Evolutionary conservation across 2,113 vertebrate species (phyloP), one percentile per base, ranked within the genome.

Genomic region (Rousettus leschenaultii): DNA sequence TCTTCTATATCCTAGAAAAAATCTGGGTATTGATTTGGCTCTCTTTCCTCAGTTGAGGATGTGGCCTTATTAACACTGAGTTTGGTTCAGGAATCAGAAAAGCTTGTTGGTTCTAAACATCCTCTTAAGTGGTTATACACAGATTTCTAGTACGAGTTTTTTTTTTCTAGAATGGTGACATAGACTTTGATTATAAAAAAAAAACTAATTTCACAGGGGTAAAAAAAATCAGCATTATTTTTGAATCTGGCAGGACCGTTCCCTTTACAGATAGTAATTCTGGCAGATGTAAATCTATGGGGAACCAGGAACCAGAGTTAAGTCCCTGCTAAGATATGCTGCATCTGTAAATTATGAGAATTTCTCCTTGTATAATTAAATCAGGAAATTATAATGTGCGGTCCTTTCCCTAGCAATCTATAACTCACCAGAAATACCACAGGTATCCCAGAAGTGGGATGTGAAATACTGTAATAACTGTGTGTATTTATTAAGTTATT

Each of bases 281-380:
- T 30, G 18, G 33, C 68, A 92, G 35, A 24, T 51, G 3, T 75
- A 89, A 92, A 89, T 80, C 65, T 61, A 24, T 80, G 80, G n/a
- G 53, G 24, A 96, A 79, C 53, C 73, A 86, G 45, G 45, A 48
- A 90, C 8, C 35, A 96, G 40, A 26, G 13, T 78, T 78, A 74
- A 88, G 28, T 59, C 7, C 59, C 24, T 88, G 30, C 26, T 70
- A 80, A 68, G 43, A 78, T 77, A 89, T 65, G 14, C 12, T 57
- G 8, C 22, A 77, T 70, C 33, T 48, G 33, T 51, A 51, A 51
- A 51, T 80, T 80, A 86, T 66, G 24, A 92, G 30, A n/a, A 22
- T 75, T 75, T 77, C 30, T 82, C 51, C 65, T 94, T 94, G 6
- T 85, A 13, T 94, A 63, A 86, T 71, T 71, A 93, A 95, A 71